Evolutionary conservation across 2,797 vertebrate species (phyloP), one percentile per base, ranked within the genome.

Genomic region (Arrhamphus sclerolepis): DNA sequence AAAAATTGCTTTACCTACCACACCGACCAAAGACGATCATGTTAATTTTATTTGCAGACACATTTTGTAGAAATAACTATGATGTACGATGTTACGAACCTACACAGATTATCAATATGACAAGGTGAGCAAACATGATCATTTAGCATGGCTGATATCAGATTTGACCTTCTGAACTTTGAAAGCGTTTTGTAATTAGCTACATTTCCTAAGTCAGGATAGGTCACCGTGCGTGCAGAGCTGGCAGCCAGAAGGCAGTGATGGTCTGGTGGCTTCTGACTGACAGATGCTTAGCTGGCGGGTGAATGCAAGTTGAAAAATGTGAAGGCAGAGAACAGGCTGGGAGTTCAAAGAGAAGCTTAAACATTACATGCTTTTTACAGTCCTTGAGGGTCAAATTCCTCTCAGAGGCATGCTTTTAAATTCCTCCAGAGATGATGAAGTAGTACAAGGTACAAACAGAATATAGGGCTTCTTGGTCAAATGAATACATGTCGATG

Each of bases 351-450:
- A 69, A 75, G 79, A 46, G 60, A 74, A 62, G 46, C 65, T 72
- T 22, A 53, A 55, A 38, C 50, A 46, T 64, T 61, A 29, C 28
- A 62, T 72, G 50, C 52, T 62, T 84, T n/a, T 79, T 60, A 69
- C 67, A 44, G 66, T 52, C 62, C 71, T 65, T 43, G 29, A 51
- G 62, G 62, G 74, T 83, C 86, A 85, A 76, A 86, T 85, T 86
- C 78, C 64, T 78, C 34, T 19, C 64, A 22, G 50, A 58, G 14
- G 43, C 38, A 28, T 55, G 68, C 70, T 77, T 74, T 51, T 76
- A 85, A 87, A 86, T 76, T 71, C 70, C 59, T 66, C 66, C 49
- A 49, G 68, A 70, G 58, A 74, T 54, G 60, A 72, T 70, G n/a
- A 29, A 66, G 58, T 49, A 66, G 58, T 49, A 31, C 5, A 55